Percentiles rank a stretch among this genome's conserved stretches.
Evolutionary conservation across 2,113 vertebrate genomes (phyloP).

Genomic region (Microtus pennsylvanicus): DNA sequence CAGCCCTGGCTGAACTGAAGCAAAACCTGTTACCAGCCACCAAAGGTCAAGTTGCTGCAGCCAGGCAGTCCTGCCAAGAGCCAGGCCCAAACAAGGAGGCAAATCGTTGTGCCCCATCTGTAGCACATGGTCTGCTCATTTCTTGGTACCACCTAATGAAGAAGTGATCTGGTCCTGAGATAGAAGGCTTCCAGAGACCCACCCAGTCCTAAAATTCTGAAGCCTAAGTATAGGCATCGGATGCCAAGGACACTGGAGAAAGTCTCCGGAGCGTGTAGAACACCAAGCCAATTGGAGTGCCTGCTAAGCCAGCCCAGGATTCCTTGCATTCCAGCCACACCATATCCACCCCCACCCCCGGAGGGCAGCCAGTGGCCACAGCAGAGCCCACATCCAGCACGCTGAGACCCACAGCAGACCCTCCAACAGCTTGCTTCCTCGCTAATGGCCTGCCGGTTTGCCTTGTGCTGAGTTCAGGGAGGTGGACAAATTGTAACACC

Average conservation of each 20-base stretch:
- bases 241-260: conserved; percentile 79
- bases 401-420: conserved; percentile 51
- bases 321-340: conserved; percentile 78
- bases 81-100: conserved; percentile 45
- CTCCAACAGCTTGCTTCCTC: conserved; percentile 34
- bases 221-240: conserved; percentile 67
- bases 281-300: conserved; percentile 76
- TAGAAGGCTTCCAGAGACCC: conserved; percentile 68
- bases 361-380: conserved; percentile 76
- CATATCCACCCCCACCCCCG: conserved; percentile 62
- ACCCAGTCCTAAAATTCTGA: conserved; percentile 73
- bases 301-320: conserved; percentile 73
- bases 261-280: conserved; percentile 76
- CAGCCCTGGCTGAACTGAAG: conserved; percentile 55
- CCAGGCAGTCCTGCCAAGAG: conserved; percentile 51
- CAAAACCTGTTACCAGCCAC: conserved; percentile 70
- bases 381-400: background rate
- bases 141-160: conserved; percentile 71
- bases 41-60: conserved; percentile 41
- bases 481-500: conserved; percentile 19
- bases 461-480: conserved; percentile 62
- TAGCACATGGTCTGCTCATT: conserved; percentile 36
- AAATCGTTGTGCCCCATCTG: conserved; percentile 48
- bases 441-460: conserved; percentile 3
- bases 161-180: conserved; percentile 68